Percentiles rank a stretch among this genome's conserved stretches.
phyloP scores from a whole-genome alignment of 2,888 invertebrate genomes.

The Urechis unicinctus region DNA sequence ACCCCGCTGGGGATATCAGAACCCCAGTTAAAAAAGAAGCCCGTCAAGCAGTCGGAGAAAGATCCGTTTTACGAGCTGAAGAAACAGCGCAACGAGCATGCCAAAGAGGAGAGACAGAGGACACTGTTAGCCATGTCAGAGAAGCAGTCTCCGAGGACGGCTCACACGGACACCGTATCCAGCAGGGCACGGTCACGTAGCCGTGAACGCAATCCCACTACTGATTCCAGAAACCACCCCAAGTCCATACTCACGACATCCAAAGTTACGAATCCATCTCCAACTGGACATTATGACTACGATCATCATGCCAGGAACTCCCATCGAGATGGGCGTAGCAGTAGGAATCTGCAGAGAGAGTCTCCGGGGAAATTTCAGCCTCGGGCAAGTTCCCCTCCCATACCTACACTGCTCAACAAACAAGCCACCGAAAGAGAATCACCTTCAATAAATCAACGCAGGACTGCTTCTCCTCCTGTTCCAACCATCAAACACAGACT shows the following conservation, averaged over 20 bases:
- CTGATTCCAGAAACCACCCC: too few species aligned
- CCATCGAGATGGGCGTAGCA: too few species aligned
- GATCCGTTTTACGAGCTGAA: slow-evolving; percentile 36
- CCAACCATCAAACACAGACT: slow-evolving; percentile 15
- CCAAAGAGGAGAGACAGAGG: slow-evolving; percentile 30
- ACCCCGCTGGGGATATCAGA: slow-evolving; percentile 36
- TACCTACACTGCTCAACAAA: too few species aligned
- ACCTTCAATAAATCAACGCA: too few species aligned
- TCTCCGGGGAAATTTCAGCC: too few species aligned
- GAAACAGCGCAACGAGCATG: slow-evolving; percentile 25
- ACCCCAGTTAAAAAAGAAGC: slow-evolving; percentile 24
- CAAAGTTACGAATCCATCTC: too few species aligned
- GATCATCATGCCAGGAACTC: neutral
- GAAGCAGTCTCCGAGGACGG: neutral
- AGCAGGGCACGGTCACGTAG: slow-evolving; percentile 10
- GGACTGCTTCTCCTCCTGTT: slow-evolving; percentile 13
- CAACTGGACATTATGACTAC: neutral
- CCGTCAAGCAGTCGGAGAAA: slow-evolving; percentile 40
- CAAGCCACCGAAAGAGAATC: too few species aligned
- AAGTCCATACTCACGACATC: too few species aligned
- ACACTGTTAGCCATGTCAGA: slow-evolving; percentile 31
- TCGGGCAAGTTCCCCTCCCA: too few species aligned
- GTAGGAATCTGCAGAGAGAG: too few species aligned
- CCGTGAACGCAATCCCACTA: neutral
- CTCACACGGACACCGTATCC: slow-evolving; percentile 1